These are phyloP conservation scores for Ferrisia virgata DNA, from an alignment of 2,888 invertebrate species.

Conservation along the genomic window DNA sequence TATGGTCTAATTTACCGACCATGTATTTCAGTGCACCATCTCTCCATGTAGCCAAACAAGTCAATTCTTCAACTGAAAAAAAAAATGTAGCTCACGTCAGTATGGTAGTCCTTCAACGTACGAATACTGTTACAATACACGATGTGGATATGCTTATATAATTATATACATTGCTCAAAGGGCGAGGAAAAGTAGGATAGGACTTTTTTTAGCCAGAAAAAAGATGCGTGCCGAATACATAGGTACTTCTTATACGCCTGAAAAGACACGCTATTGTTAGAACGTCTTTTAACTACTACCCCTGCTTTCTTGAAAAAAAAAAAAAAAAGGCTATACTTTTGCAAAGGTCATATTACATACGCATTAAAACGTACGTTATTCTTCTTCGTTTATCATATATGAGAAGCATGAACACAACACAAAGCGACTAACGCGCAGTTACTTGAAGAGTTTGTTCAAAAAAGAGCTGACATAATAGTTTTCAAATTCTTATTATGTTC, in stretches of 20 bases:
- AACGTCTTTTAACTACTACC: neutral
- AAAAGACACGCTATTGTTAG: neutral
- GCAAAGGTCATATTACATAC: neutral
- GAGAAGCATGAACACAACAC: neutral
- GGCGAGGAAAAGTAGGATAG: too few species aligned
- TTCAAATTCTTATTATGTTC: neutral
- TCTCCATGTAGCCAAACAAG: conserved; percentile 79
- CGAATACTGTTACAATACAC: too few species aligned
- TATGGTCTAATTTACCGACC: conserved; percentile 71
- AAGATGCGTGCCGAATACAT: neutral
- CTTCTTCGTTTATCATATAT: neutral
- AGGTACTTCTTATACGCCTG: neutral
- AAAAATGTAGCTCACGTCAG: too few species aligned
- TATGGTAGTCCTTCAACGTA: too few species aligned
- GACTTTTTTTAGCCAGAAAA: too few species aligned
- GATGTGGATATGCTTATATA: too few species aligned
- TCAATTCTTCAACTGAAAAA: conserved; percentile 78
- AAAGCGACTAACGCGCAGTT: neutral
- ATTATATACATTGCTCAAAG: too few species aligned
- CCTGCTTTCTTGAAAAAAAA: too few species aligned
- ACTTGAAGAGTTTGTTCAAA: conserved; percentile 35
- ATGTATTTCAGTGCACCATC: conserved; percentile 77
- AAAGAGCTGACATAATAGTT: conserved; percentile 34
- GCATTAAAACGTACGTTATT: neutral
- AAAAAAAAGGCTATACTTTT: neutral